Conservation (phyloP, 2,797 vertebrate species). For the Rhincodon typus region DNA sequence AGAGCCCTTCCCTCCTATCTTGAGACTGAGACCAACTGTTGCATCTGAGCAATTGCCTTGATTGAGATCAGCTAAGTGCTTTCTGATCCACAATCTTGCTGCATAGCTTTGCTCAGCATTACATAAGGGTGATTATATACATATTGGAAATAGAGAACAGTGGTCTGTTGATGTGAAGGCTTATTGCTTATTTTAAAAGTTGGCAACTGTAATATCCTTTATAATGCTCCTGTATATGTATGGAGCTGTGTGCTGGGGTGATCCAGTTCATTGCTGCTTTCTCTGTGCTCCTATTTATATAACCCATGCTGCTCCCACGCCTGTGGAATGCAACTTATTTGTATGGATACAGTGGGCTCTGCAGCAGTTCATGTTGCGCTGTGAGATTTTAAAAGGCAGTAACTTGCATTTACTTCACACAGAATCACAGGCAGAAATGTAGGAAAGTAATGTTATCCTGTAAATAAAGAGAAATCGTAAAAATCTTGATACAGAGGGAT, state of each 20-base stretch:
- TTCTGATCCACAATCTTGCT: background rate
- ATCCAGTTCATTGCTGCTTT: background rate
- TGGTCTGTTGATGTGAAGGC: background rate
- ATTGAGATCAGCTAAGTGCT: background rate
- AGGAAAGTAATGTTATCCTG: no score
- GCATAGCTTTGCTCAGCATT: background rate
- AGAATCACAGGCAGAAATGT: background rate
- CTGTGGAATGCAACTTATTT: constrained; percentile 15
- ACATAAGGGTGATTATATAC: background rate
- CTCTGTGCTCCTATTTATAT: background rate
- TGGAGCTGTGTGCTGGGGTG: background rate
- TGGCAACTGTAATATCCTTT: background rate
- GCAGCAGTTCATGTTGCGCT: background rate
- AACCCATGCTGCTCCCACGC: background rate
- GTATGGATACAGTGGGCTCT: background rate
- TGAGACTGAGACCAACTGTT: background rate
- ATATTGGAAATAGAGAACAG: background rate
- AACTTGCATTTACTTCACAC: background rate
- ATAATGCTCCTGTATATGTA: background rate
- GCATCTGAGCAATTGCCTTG: background rate
- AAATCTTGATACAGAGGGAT: no score
- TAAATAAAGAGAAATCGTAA: no score
- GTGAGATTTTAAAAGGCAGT: background rate
- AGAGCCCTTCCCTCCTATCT: background rate
- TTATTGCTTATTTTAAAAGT: background rate